These are phyloP conservation scores for Numenius phaeopus DNA, from an alignment of 2,797 vertebrate species.

Conservation along the genomic window DNA sequence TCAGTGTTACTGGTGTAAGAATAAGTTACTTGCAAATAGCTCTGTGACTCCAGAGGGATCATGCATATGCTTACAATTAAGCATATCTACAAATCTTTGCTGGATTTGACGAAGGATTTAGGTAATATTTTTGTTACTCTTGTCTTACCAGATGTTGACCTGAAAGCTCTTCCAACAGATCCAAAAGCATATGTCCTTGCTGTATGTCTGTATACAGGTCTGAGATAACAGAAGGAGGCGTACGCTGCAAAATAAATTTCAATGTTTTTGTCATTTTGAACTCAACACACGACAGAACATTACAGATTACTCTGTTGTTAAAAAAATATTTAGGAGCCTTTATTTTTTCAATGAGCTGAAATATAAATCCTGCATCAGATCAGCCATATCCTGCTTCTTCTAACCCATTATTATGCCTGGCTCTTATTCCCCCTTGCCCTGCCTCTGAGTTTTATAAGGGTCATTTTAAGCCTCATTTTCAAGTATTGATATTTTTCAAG, in stretches of 20 bases:
- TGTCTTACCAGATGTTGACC: constrained; percentile 89
- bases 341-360: neutral
- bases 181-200: constrained; percentile 89
- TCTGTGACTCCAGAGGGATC: neutral
- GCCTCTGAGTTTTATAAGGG: neutral
- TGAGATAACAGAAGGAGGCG: constrained; percentile 81
- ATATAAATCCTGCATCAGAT: neutral
- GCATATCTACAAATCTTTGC: constrained; percentile 4
- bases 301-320: neutral
- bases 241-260: constrained; percentile 81
- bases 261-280: neutral
- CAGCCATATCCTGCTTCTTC: neutral
- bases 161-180: constrained; percentile 96
- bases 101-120: neutral
- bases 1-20: neutral
- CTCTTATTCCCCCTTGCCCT: neutral
- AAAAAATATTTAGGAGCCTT: neutral
- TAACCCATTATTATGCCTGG: neutral
- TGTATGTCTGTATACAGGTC: constrained; percentile 92
- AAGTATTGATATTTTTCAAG: neutral
- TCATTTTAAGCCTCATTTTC: neutral
- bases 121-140: constrained; percentile 13
- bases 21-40: neutral
- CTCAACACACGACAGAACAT: neutral
- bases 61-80: neutral